Base-by-base conservation (phyloP, 2,797 vertebrate genomes). In the Gymnodraco acuticeps region DNA sequence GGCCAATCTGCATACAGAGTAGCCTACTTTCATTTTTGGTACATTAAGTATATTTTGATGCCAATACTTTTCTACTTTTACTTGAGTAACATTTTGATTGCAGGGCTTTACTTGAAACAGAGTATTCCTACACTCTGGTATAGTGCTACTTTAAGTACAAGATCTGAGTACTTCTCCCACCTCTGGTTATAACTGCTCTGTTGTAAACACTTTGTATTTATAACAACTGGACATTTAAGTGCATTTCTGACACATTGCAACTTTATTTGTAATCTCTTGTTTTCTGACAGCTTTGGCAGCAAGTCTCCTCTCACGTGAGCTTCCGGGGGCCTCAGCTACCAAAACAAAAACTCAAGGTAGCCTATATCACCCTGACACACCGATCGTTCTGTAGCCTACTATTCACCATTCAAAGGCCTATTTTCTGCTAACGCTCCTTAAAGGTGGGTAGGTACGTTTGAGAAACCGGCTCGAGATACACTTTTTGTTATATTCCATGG, bases 281-380 rank as follows among this genome's bases (percentile, higher is more conserved):
- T 27, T 33, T 78, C 47, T 77, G 52, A 62, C 94, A 96, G 92
- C 94, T 95, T 94, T 98, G 95, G 95, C 96, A 94, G 95, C 96
- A 95, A 96, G 95, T 94, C 92, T 98, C 89, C 93, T 97, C 93
- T 95, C 96, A 88, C 91, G 95, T 89, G 96, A 95, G 82, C 94
- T 95, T 74, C 95, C 95, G 89, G 96, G 93, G 46, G 76, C 88
- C 43, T 78, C 78, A 61, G 66, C 84, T 4, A 85, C 84, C 92
- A 95, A 95, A 86, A 97, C 95, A 91, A 97, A 96, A 94, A 87
- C 94, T 92, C 93, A 95, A 97, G 97, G 98, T 98, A n/a, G n/a
- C n/a, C n/a, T n/a, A 96, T 47, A 96, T 47, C 45, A 41, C 45
- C 27, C 20, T 9, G 8, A 48, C 2, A 17, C 53, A 47, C 41